Base-by-base conservation (phyloP, 2,113 vertebrate species). In the Mus musculus region DNA sequence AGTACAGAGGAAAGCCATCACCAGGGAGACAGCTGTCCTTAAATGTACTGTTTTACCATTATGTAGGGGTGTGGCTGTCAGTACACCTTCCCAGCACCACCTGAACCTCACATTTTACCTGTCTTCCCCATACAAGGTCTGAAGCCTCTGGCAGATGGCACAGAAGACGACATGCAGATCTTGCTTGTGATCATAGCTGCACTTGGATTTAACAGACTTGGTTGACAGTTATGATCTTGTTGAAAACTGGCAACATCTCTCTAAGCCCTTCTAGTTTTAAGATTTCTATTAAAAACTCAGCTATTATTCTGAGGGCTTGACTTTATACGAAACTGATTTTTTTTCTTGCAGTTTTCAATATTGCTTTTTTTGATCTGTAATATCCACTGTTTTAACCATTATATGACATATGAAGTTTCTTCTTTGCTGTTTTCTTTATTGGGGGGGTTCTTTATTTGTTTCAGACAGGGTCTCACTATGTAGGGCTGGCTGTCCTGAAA, bases 51-150 rank as follows among this genome's bases (percentile, higher is more conserved):
- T 63, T 9, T 63, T 39, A n/a, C 56, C 13, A 42, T 28, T 9
- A 14, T 9, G 1, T 67, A 52, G 10, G 36, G 30, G 11, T 0
- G 4, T 1, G 8, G 20, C 42, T 49, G 13, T 61, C 26, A 10
- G 12, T 26, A 0, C 33, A 4, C 13, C 11, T 0, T 42, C n/a
- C 14, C 52, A 59, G 69, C 22, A 89, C 36, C 8, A 28, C 52
- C 54, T n/a, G 16, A 56, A 59, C 26, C 71, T 24, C 52, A 39
- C 22, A 30, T 12, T 14, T 61, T 75, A 30, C 42, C 24, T 61
- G n/a, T 73, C 67, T 28, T 56, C 16, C 71, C 80, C 8, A 72
- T 30, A 59, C 86, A 42, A 78, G 14, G 13, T 36, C 76, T 42
- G 82, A 80, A 13, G 17, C 36, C 30, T 30, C 36, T 8, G 7